Evolutionary conservation across 2,113 vertebrate species (phyloP).

Genomic region (Sturnus vulgaris): DNA sequence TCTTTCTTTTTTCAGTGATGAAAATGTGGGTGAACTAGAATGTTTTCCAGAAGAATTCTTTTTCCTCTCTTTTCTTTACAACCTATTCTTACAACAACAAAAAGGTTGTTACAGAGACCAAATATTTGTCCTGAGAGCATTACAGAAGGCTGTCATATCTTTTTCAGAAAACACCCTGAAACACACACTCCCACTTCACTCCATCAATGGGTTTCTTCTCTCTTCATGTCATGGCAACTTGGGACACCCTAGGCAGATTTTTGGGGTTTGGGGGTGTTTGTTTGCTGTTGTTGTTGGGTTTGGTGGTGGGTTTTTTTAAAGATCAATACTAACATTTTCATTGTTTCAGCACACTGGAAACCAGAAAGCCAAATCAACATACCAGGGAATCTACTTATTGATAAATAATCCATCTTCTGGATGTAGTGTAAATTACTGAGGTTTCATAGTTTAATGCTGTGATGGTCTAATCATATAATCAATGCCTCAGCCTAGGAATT

Average conservation of each 20-base stretch:
- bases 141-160: background rate
- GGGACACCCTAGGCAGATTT: background rate
- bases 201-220: background rate
- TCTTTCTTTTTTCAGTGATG: background rate
- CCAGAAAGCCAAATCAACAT: background rate
- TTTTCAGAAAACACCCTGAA: background rate
- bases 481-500: background rate
- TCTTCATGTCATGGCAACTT: background rate
- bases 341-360: background rate
- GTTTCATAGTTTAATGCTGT: background rate
- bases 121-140: background rate
- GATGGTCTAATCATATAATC: background rate
- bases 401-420: background rate
- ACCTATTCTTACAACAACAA: background rate
- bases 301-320: accelerated
- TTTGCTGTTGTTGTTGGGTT: background rate
- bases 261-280: background rate
- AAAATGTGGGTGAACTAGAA: background rate
- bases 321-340: background rate
- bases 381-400: background rate
- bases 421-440: background rate
- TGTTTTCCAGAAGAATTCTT: background rate
- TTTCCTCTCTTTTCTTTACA: background rate
- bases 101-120: background rate
- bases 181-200: background rate